Evolutionary conservation across 2,113 vertebrate species (phyloP), one percentile per base, ranked within the genome.

Genomic region (Kryptolebias marmoratus): DNA sequence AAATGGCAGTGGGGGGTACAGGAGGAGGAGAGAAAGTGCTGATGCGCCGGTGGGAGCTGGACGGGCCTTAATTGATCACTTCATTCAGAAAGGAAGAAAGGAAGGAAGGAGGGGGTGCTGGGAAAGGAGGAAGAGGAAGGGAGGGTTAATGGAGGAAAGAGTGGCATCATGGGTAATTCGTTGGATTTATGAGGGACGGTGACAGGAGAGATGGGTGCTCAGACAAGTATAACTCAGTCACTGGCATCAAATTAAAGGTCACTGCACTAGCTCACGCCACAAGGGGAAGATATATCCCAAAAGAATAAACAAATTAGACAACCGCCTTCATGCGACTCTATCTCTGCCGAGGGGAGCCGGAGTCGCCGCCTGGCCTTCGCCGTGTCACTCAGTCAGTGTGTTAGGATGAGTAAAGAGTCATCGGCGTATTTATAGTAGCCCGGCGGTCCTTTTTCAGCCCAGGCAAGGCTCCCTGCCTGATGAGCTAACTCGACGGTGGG

Each of bases 11-110:
- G 62, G 68, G 60, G 80, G 73, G 36, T 68, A 65, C 69, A 66
- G 53, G 69, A 64, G 69, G 71, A 36, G 61, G 79, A 27, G 75
- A 73, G 65, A 87, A 90, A 93, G 77, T 88, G 93, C 93, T 94
- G 93, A 93, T 71, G 22, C 4, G 36, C 72, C 18, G 50, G 65
- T 45, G 60, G 58, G 69, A 30, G 79, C 82, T 71, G 81, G 88
- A 92, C 88, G 80, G 89, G 84, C 68, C 62, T 79, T 91, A 93
- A 94, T 93, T 92, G 93, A 94, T 93, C 84, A 85, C 90, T 90
- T 22, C n/a, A 70, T 88, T 90, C 89, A 82, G 83, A 58, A 84
- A 77, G 75, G 80, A 75, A 76, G 77, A 68, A 31, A 22, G 36
- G 47, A 55, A 22, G 57, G 53, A 9, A 3, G 30, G 9, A 28